Conservation (phyloP, 2,888 invertebrate species). For the Napeogenes inachia region DNA sequence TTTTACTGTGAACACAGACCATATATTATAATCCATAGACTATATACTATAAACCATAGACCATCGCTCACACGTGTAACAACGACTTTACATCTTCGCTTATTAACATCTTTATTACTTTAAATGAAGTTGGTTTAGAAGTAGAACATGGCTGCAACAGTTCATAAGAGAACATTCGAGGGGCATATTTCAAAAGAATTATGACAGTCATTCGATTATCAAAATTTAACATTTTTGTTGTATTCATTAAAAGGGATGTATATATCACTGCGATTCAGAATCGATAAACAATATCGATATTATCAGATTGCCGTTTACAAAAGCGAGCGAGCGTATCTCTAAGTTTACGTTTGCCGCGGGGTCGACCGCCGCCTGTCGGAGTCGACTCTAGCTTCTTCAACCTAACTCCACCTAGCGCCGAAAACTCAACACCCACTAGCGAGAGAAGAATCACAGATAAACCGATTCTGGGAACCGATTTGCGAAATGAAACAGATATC, state of each 20-base stretch:
- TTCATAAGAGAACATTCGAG: background rate
- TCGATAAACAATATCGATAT: constrained; percentile 39
- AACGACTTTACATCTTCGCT: constrained; percentile 40
- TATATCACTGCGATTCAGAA: constrained; percentile 5
- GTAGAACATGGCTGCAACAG: background rate
- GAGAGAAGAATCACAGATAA: constrained; percentile 39
- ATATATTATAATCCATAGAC: too few relatives aligned
- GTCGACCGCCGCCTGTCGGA: constrained; percentile 63
- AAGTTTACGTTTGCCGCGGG: constrained; percentile 63
- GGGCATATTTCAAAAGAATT: background rate
- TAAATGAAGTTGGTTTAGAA: constrained; percentile 18
- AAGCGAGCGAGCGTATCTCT: constrained; percentile 69
- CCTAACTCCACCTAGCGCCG: constrained; percentile 70
- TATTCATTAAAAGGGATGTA: background rate
- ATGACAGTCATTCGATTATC: constrained; percentile 1
- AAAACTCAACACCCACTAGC: constrained; percentile 57
- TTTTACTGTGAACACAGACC: constrained; percentile 28
- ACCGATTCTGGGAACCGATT: constrained; percentile 20
- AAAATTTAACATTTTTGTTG: background rate
- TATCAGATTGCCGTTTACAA: constrained; percentile 73
- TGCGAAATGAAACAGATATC: constrained; percentile 36
- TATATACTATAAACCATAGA: constrained; percentile 12
- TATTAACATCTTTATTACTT: constrained; percentile 32
- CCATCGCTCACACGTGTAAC: constrained; percentile 20
- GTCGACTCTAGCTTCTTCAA: constrained; percentile 62